phyloP scores from a whole-genome alignment of 1,140 invertebrate genomes.

The Magallana angulata region DNA sequence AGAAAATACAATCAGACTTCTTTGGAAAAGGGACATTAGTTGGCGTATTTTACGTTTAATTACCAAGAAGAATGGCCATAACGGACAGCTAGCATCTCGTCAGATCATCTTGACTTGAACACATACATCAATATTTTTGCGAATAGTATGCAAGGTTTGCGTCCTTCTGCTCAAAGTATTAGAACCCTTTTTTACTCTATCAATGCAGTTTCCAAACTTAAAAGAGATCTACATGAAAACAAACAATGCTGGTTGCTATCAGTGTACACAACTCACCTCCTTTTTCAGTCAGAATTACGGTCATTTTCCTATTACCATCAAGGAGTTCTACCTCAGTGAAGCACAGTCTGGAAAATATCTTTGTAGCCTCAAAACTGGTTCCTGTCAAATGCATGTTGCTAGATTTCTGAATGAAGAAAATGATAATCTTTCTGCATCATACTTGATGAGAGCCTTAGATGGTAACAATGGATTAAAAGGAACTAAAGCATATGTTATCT shows the following conservation, averaged over 20 bases:
- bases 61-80: background rate
- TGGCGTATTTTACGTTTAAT: constrained; percentile 37
- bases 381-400: constrained; percentile 10
- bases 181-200: background rate
- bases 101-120: constrained; percentile 13
- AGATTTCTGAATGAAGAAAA: constrained; percentile 40
- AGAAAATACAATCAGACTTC: constrained; percentile 38
- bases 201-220: background rate
- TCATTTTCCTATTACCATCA: background rate
- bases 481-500: background rate
- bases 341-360: constrained; percentile 33
- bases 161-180: constrained; percentile 22
- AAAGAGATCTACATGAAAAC: constrained; percentile 34
- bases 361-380: constrained; percentile 37
- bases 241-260: constrained; percentile 47
- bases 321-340: too few relatives aligned
- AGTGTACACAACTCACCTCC: background rate
- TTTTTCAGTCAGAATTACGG: constrained; percentile 1
- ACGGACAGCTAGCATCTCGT: background rate
- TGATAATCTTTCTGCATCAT: constrained; percentile 23
- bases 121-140: constrained; percentile 34
- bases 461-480: background rate
- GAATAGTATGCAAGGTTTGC: constrained; percentile 32
- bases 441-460: constrained; percentile 11
- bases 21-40: constrained; percentile 46